Evolutionary conservation across 2,113 vertebrate genomes (phyloP), one percentile per base, ranked within the genome.

Genomic region (Poeciliopsis retropinna): DNA sequence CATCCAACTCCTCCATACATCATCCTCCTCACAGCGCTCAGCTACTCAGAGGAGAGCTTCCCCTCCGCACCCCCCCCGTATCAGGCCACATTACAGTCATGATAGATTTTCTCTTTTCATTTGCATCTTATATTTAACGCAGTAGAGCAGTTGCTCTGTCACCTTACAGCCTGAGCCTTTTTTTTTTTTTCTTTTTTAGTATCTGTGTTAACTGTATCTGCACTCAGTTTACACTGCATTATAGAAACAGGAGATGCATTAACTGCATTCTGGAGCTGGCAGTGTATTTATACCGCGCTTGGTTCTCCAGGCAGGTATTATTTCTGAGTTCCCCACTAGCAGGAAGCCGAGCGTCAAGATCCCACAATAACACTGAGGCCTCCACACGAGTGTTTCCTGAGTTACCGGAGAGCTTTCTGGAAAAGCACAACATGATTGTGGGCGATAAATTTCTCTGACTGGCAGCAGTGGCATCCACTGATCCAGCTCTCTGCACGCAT

Each of bases 91-190:
- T 97, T 97, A 98, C 94, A 94, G 95, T 95, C 95, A 95, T 97
- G 95, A 98, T 96, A 96, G 95, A 98, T 94, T 97, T 96, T 97
- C 96, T 95, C 95, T 96, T 97, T 97, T 97, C 95, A 97, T 98
- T 97, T 97, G 95, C 96, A 96, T 98, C 95, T 96, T 95, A 96
- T 97, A 96, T 96, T 95, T 96, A 95, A 95, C 95, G 91, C 91
- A 85, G 91, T 82, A 82, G 85, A 92, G 85, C 73, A 86, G 86
- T 92, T 79, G 63, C 86, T 86, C 85, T 91, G 87, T 91, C 92
- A 90, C 88, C 82, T 89, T 76, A 78, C 78, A 76, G 81, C 61
- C 37, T 7, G 25, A 37, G 57, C 39, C 8, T 39, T 54, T 54
- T 11, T 39, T 54, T 54, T 77, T 61, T 51, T 54, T 76, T 88